Conservation (phyloP, 1,140 invertebrate species). For the Venturia canescens region DNA sequence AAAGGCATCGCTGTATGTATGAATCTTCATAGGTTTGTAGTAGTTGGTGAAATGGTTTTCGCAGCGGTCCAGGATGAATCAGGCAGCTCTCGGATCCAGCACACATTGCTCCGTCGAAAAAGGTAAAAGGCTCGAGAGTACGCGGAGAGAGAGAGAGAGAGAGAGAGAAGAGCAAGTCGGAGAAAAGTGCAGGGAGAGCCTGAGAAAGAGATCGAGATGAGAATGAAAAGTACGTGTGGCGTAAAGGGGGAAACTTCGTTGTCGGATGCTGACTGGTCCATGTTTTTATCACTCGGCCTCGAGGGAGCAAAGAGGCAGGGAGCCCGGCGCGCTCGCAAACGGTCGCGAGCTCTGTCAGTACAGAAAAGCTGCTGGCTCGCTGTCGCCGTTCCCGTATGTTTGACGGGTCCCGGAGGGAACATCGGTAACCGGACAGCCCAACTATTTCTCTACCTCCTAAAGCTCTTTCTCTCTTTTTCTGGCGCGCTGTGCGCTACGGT, state of each 20-base stretch:
- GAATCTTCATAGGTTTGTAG: neutral
- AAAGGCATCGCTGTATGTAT: no score
- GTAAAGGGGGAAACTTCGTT: conserved; percentile 29
- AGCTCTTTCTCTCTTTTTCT: conserved; percentile 9
- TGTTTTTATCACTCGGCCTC: conserved; percentile 48
- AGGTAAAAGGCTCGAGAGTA: conserved; percentile 30
- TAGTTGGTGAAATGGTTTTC: conserved; percentile 16
- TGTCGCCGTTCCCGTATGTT: conserved; percentile 62
- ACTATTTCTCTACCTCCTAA: conserved; percentile 55
- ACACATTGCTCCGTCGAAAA: conserved; percentile 22
- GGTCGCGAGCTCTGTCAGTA: conserved; percentile 31
- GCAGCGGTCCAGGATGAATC: neutral
- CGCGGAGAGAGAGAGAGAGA: no score
- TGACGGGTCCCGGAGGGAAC: conserved; percentile 67
- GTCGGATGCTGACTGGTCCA: conserved; percentile 48
- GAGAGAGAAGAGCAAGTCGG: neutral
- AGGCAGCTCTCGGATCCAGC: neutral
- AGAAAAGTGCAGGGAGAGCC: neutral
- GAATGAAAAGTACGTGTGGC: neutral
- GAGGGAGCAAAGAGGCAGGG: conserved; percentile 40
- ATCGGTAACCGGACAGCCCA: conserved; percentile 66
- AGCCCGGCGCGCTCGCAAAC: neutral
- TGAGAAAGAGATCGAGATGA: conserved; percentile 23
- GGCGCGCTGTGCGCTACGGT: neutral
- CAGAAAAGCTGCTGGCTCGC: conserved; percentile 60